Base-by-base conservation (phyloP, 2,113 vertebrate genomes). In the Centropus bengalensis region DNA sequence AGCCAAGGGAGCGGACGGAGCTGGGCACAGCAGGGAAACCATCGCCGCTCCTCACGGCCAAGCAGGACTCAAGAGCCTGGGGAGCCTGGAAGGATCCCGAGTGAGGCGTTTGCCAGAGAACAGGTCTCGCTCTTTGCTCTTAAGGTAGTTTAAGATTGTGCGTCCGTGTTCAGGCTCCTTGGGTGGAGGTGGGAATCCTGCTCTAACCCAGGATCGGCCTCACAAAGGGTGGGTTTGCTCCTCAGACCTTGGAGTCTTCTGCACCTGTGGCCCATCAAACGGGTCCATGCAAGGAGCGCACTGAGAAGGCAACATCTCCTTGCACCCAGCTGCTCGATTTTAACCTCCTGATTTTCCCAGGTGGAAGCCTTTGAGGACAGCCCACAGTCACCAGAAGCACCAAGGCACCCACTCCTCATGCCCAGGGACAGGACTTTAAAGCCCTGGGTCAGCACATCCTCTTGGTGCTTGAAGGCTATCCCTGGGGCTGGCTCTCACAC, bases 21-120 rank as follows among this genome's bases (percentile, higher is more conserved):
- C 17, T 2, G 5, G 58, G 40, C 40, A 12, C 63, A 8, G 8
- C 42, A 3, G 17, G 14, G 70, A 27, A 17, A 16, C 24, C 12
- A 12, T 17, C 0, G 0, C 67, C 67, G 44, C 24, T 67, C 74
- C 55, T 45, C 13, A 2, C 0, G 3, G 51, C 45, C 1, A 1
- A 51, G 54, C 0, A 19, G 63, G 75, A 27, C 54, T 47, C 3
- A 2, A 32, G 55, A 47, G 59, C 24, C 45, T 56, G 66, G 27
- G 32, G 26, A 20, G 17, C 18, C 3, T n/a, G 26, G 0, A 19
- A 51, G 18, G 42, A 3, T 7, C 59, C 44, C 30, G 9, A 10
- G 71, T 3, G 58, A 60, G 23, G 56, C 8, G 32, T 33, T 64
- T 58, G 23, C 58, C 47, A 51, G 23, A 58, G 70, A 52, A 66